Base-by-base conservation (phyloP, 2,113 vertebrate genomes). In the Epinephelus moara region DNA sequence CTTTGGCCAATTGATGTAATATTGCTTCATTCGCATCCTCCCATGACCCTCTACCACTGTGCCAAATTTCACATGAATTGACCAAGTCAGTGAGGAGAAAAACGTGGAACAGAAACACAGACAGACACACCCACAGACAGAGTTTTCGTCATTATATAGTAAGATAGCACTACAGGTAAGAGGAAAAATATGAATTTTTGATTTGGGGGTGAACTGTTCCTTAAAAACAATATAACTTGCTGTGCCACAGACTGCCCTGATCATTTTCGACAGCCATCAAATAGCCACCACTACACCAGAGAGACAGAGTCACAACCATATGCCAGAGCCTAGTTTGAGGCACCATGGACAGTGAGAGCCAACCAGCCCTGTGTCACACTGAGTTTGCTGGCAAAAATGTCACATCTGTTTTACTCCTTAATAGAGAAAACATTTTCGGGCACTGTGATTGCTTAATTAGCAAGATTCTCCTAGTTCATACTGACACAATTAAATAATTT, bases 261-360 rank as follows among this genome's bases (percentile, higher is more conserved):
- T 80, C 18, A 13, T 73, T 56, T 40, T 11, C 19, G 67, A 71
- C 75, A 86, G 70, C 42, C 71, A 59, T 78, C 78, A 83, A 52
- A 70, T 73, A 75, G 47, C 50, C 56, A 70, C 57, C 77, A 17
- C 50, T 17, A 2, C 69, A 42, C 8, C 59, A 49, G 7, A 21
- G 25, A 69, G 72, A 70, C 66, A 40, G 30, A 79, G 59, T 75
- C 67, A 70, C 71, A 56, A 21, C 71, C 47, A 49, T 33, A 80
- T 68, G 86, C 52, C 57, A 49, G 27, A 59, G 76, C 9, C 21
- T 37, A 14, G 84, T 55, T 42, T 73, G 72, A 86, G 64, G 60
- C 66, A 3, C 50, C 27, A 8, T 11, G 17, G 56, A 13, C 55
- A 53, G 56, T 12, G 69, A 81, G 62, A 66, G 57, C 63, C 55